Conservation (phyloP, 2,888 invertebrate genomes). For the Psylliodes chrysocephalus region DNA sequence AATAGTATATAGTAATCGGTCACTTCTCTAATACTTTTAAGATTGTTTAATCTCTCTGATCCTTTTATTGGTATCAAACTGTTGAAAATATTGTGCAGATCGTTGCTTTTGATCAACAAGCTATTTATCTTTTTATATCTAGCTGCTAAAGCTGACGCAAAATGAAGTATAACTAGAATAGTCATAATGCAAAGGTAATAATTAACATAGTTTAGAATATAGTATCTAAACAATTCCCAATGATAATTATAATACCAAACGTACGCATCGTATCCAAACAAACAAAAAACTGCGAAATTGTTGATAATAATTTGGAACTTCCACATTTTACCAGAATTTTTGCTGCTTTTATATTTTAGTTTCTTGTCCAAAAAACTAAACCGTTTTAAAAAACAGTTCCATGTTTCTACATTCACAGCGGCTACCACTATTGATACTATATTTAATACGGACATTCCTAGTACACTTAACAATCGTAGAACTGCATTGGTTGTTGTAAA, state of each 20-base stretch:
- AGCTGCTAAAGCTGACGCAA: conserved; percentile 37
- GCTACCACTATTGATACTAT: conserved; percentile 33
- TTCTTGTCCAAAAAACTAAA: conserved; percentile 35
- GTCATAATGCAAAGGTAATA: conserved; percentile 31
- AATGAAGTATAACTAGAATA: conserved; percentile 31
- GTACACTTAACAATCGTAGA: conserved; percentile 22
- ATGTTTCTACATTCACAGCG: conserved; percentile 30
- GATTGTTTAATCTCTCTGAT: conserved; percentile 31
- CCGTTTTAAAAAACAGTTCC: conserved; percentile 37
- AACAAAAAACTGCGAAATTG: conserved; percentile 21
- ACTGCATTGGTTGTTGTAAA: conserved; percentile 26
- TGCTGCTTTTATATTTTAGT: conserved; percentile 22
- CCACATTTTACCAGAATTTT: neutral
- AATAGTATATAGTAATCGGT: conserved; percentile 38
- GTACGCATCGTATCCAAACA: conserved; percentile 37
- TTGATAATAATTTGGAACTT: conserved; percentile 25
- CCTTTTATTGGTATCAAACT: conserved; percentile 34
- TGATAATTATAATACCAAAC: conserved; percentile 32
- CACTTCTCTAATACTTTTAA: conserved; percentile 39
- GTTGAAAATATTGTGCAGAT: conserved; percentile 37
- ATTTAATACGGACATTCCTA: conserved; percentile 19
- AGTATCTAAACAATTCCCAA: conserved; percentile 26
- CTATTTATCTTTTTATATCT: conserved; percentile 38
- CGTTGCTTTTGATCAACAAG: conserved; percentile 32
- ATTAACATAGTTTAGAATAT: conserved; percentile 30